phyloP scores from a whole-genome alignment of 2,113 vertebrate genomes.

The Tachuris rubrigastra region DNA sequence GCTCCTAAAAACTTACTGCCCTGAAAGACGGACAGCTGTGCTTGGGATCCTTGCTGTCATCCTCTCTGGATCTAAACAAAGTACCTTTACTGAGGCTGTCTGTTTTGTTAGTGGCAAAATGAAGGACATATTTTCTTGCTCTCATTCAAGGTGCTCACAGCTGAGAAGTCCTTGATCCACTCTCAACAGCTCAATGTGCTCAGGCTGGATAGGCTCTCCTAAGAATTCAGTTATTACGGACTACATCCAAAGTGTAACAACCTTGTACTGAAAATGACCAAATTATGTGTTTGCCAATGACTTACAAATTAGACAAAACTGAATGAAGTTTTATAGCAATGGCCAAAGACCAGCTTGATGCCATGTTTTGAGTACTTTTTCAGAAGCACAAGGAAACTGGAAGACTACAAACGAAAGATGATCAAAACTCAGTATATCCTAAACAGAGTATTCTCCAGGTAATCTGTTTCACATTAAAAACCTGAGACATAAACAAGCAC shows the following conservation, averaged over 20 bases:
- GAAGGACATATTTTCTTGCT: neutral
- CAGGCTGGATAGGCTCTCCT: neutral
- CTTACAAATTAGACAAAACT: neutral
- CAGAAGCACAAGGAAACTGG: neutral
- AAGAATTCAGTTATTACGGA: neutral
- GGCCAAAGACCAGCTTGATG: neutral
- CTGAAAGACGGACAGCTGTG: neutral
- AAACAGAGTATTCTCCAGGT: neutral
- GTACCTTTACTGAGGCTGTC: neutral
- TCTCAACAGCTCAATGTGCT: neutral
- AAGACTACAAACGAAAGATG: neutral
- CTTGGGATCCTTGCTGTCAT: neutral
- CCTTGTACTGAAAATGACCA: neutral
- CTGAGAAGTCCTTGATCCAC: neutral
- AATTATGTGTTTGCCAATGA: neutral
- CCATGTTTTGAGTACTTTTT: neutral
- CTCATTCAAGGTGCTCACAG: neutral
- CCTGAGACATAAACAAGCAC: neutral
- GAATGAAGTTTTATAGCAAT: neutral
- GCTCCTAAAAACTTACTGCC: neutral
- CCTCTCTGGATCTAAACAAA: neutral
- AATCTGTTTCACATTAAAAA: neutral
- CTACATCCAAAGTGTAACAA: neutral
- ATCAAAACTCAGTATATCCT: neutral
- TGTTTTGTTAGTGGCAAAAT: neutral